Evolutionary conservation across 2,113 vertebrate species (phyloP).

Genomic region (Pandion haliaetus): DNA sequence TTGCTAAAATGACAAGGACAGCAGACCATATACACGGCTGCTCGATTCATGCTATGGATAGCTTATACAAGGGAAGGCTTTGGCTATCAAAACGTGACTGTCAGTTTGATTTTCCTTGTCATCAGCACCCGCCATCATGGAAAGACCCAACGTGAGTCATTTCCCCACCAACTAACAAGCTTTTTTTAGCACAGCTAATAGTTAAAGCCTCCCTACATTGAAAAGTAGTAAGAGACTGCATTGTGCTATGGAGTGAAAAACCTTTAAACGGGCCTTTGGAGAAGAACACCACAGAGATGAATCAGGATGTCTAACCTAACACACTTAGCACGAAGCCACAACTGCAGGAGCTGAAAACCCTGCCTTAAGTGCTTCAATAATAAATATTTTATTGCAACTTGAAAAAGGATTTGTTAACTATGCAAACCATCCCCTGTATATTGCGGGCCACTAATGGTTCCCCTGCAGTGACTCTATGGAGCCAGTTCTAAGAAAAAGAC

Average conservation of each 20-base stretch:
- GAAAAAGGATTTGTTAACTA: conserved; percentile 45
- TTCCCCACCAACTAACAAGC: neutral
- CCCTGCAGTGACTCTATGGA: neutral
- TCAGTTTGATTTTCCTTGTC: neutral
- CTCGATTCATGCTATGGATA: neutral
- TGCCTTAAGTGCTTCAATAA: conserved; percentile 30
- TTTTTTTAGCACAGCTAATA: neutral
- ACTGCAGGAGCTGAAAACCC: neutral
- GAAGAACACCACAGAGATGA: neutral
- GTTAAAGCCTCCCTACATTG: neutral
- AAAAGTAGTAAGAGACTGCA: neutral
- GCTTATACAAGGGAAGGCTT: neutral
- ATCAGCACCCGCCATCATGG: neutral
- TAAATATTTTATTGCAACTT: conserved; percentile 33
- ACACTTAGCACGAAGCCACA: neutral
- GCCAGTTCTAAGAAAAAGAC: neutral
- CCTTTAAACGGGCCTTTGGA: neutral
- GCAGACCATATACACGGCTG: accelerated
- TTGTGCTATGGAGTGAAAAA: neutral
- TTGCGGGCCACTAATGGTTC: neutral
- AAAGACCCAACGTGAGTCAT: neutral
- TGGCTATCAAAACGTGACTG: neutral
- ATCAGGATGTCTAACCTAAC: neutral
- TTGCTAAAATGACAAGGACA: accelerated
- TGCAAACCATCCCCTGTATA: neutral